Base-by-base conservation (phyloP, 1,140 invertebrate genomes). In the Platorchestia sp. region DNA sequence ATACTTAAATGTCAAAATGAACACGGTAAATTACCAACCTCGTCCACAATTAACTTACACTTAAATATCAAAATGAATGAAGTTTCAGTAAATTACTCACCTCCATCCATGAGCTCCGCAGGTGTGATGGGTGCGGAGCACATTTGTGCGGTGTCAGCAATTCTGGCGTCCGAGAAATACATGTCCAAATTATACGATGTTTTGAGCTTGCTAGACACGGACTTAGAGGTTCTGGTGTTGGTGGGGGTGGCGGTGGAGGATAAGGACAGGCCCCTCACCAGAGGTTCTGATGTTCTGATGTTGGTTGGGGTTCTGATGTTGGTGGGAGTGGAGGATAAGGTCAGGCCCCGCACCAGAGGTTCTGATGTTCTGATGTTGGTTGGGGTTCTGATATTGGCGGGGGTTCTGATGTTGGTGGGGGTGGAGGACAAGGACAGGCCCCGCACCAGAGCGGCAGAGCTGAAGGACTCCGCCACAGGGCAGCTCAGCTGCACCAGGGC, bases 101-200 rank as follows among this genome's bases (percentile, higher is more conserved):
- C 91, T 93, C 91, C 91, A 40, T 93, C 91, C 43, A 45, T 93
- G 91, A 93, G 91, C 16, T 93, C 91, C 22, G 91, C 91, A 40
- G 91, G 91, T 5, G 91, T 93, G 91, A 93, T 93, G 45, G 91
- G 91, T 7, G 91, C 45, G 22, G 91, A 45, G 91, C 40, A 93
- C 43, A 93, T 44, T 40, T 93, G 91, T 5, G 91, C 91, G 36
- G 91, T 93, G 91, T 93, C 91, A 10, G 43, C 91, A 40, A 93
- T 45, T 44, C 91, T 42, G 44, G 91, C 40, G 45, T 93, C 91
- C 6, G 45, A 14, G 91, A 44, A n/a, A 44, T 45, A 93, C 91
- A 45, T 45, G 19, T 45, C 91, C 0, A 44, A 40, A 44, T 93
- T 90, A 41, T 90, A 90, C 6, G 87, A 90, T 10, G 87, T 19